These are phyloP conservation scores for Orthonyx spaldingii DNA, from an alignment of 2,113 vertebrate species.

Conservation along the genomic window DNA sequence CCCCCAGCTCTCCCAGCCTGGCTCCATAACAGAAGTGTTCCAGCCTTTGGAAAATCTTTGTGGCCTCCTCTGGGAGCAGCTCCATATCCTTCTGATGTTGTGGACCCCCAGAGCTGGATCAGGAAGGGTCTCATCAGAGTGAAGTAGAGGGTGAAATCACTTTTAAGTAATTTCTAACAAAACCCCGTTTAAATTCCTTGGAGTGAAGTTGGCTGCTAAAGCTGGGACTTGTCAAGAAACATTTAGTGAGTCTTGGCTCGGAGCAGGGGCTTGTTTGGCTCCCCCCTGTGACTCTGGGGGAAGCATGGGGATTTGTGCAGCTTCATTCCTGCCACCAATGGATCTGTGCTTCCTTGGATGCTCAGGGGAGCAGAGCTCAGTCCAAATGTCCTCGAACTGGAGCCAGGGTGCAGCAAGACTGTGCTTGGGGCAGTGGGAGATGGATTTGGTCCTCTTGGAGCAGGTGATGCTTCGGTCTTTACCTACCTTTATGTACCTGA, in stretches of 20 bases:
- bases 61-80: neutral
- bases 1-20: neutral
- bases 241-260: neutral
- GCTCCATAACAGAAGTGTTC: neutral
- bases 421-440: neutral
- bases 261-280: neutral
- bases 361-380: neutral
- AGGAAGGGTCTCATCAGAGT: neutral
- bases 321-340: neutral
- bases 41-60: neutral
- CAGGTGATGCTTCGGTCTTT: neutral
- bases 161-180: neutral
- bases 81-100: neutral
- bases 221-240: neutral
- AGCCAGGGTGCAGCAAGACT: neutral
- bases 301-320: rapidly evolving
- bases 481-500: neutral
- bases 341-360: neutral
- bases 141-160: neutral
- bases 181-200: neutral
- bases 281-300: neutral
- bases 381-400: neutral
- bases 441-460: neutral
- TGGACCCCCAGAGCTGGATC: too few relatives aligned
- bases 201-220: neutral